phyloP scores from a whole-genome alignment of 2,797 vertebrate genomes.

The Sternotherus odoratus region DNA sequence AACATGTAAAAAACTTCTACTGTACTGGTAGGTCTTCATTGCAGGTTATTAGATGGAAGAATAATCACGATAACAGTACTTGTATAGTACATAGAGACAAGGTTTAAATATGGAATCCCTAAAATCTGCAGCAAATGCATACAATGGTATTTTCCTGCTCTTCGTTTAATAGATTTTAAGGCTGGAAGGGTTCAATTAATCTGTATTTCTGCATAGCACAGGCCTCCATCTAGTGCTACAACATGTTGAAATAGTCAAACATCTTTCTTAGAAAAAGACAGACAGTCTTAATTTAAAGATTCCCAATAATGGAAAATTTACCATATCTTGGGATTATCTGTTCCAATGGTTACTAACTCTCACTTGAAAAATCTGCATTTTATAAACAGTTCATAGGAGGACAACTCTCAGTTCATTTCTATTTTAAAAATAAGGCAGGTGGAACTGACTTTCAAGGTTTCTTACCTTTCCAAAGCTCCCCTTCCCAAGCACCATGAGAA shows the following conservation, averaged over 20 bases:
- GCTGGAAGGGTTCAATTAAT: neutral
- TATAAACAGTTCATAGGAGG: neutral
- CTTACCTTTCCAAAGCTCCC: constrained; percentile 98
- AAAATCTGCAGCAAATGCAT: neutral
- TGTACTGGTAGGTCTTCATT: neutral
- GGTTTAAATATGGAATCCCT: neutral
- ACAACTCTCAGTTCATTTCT: neutral
- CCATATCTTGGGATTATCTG: neutral
- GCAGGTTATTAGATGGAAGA: neutral
- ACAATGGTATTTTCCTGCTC: neutral
- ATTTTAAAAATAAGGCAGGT: accelerated
- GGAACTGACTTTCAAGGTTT: neutral
- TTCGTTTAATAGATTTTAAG: neutral
- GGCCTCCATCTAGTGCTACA: neutral
- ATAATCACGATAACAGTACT: neutral
- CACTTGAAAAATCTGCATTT: neutral
- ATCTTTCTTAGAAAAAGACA: neutral
- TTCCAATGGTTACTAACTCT: neutral
- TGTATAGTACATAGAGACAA: neutral
- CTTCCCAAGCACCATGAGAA: constrained; percentile 96
- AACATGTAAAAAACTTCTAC: neutral
- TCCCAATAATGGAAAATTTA: neutral
- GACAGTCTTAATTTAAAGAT: neutral
- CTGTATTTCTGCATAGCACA: neutral
- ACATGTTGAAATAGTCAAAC: neutral